Evolutionary conservation across 2,113 vertebrate species (phyloP).

Genomic region (Tringa solitaria): DNA sequence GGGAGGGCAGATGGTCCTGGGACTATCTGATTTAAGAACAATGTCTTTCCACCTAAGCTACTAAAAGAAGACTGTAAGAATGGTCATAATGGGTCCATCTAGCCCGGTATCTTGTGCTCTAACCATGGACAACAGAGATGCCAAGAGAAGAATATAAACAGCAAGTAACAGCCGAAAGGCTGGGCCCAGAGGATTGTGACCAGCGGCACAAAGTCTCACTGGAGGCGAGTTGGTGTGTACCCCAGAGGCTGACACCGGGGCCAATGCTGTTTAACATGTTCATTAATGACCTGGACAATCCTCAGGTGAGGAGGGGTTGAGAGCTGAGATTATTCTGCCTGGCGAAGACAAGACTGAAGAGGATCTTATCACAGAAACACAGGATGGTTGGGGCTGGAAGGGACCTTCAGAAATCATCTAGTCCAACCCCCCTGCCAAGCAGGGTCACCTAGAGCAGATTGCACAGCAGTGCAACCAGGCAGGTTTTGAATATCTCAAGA

Average conservation of each 20-base stretch:
- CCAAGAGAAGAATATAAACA: background rate
- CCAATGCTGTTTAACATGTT: fast-evolving
- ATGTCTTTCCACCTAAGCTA: background rate
- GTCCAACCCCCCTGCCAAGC: background rate
- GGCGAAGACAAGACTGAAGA: background rate
- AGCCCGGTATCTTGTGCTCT: background rate
- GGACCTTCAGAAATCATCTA: background rate
- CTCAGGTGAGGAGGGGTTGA: background rate
- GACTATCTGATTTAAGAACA: background rate
- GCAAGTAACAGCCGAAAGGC: background rate
- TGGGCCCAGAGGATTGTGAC: background rate
- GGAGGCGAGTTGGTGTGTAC: background rate
- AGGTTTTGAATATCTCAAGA: background rate
- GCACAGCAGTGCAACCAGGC: background rate
- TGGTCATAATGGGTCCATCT: background rate
- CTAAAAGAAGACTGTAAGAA: background rate
- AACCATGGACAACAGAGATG: background rate
- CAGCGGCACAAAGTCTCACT: background rate
- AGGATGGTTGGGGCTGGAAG: background rate
- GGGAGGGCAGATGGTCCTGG: background rate
- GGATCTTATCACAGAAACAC: background rate
- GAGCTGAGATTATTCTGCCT: background rate
- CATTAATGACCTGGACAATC: background rate
- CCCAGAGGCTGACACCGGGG: background rate
- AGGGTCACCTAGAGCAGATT: background rate